These are phyloP conservation scores for Synergus laeviventris DNA, from an alignment of 2,888 invertebrate species.

Conservation along the genomic window DNA sequence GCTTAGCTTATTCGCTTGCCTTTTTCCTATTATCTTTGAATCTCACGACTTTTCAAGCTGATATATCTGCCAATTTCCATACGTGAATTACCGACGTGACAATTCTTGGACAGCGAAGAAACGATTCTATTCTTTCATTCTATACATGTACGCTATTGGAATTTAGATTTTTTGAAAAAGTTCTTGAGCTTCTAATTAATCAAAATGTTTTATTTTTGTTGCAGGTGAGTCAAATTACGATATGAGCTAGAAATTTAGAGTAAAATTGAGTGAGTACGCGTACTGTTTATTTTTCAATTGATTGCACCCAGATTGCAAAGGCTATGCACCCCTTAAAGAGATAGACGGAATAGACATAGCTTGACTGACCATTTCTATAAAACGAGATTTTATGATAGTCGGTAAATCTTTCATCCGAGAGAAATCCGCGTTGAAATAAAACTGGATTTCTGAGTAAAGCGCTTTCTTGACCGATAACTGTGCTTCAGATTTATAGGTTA, in stretches of 20 bases:
- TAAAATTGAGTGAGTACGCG: not conserved
- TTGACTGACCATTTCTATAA: slow-evolving; percentile 20
- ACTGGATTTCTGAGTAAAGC: slow-evolving; percentile 10
- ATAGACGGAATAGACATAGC: not conserved
- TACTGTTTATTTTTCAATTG: not conserved
- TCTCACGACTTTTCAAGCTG: slow-evolving; percentile 2
- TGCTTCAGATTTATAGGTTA: slow-evolving; percentile 8
- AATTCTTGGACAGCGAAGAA: not conserved
- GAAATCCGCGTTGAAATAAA: slow-evolving; percentile 16
- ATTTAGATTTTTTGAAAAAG: not conserved
- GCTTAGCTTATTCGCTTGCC: slow-evolving; percentile 34
- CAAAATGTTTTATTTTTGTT: not conserved
- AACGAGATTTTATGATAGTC: slow-evolving; percentile 11
- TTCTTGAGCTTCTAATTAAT: not conserved
- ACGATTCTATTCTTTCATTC: not conserved
- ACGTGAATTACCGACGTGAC: not conserved
- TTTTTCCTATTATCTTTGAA: slow-evolving; percentile 39
- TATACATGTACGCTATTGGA: not conserved
- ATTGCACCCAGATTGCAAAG: not conserved
- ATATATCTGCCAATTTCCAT: slow-evolving; percentile 7
- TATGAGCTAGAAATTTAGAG: not conserved
- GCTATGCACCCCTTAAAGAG: not conserved
- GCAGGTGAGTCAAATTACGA: slow-evolving; percentile 23
- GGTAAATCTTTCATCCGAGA: slow-evolving; percentile 17
- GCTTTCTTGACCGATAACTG: slow-evolving; percentile 22